These are phyloP conservation scores for Psilopogon haemacephalus DNA, from an alignment of 2,113 vertebrate genomes.

Conservation along the genomic window DNA sequence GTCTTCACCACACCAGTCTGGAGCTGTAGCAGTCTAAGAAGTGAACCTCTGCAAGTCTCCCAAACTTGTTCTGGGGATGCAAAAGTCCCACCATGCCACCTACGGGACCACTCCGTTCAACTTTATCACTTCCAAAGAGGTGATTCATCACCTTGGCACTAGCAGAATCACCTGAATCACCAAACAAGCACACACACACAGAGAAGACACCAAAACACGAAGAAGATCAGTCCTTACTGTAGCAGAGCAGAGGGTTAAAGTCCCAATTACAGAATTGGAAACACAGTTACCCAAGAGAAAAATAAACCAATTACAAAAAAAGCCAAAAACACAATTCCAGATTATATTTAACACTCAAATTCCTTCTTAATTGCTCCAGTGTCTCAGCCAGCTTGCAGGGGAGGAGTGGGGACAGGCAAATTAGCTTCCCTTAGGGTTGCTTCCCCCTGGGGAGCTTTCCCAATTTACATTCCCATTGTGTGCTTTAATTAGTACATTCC, in stretches of 20 bases:
- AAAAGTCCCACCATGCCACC: background rate
- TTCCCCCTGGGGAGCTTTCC: constrained; percentile 54
- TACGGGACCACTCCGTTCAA: background rate
- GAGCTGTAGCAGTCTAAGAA: background rate
- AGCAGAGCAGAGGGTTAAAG: constrained; percentile 26
- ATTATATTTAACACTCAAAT: constrained; percentile 70
- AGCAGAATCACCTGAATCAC: background rate
- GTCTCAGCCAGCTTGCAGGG: constrained; percentile 65
- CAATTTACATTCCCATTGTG: constrained; percentile 70
- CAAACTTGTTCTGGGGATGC: background rate
- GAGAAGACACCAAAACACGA: too few relatives aligned
- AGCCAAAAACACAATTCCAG: constrained; percentile 44
- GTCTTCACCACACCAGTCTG: background rate
- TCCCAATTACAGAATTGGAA: constrained; percentile 32
- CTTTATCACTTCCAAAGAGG: background rate
- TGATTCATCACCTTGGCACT: background rate
- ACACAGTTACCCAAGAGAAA: constrained; percentile 55
- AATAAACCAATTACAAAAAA: constrained; percentile 48
- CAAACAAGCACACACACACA: background rate
- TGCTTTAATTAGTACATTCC: constrained; percentile 72
- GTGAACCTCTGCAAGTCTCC: rapidly evolving
- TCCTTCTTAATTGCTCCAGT: constrained; percentile 62
- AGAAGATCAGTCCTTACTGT: background rate
- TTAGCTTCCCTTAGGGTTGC: constrained; percentile 57
- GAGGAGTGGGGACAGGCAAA: constrained; percentile 57